Percentiles rank a stretch among this genome's conserved stretches.
phyloP scores from a whole-genome alignment of 2,113 vertebrate genomes.

The Aegypius monachus region DNA sequence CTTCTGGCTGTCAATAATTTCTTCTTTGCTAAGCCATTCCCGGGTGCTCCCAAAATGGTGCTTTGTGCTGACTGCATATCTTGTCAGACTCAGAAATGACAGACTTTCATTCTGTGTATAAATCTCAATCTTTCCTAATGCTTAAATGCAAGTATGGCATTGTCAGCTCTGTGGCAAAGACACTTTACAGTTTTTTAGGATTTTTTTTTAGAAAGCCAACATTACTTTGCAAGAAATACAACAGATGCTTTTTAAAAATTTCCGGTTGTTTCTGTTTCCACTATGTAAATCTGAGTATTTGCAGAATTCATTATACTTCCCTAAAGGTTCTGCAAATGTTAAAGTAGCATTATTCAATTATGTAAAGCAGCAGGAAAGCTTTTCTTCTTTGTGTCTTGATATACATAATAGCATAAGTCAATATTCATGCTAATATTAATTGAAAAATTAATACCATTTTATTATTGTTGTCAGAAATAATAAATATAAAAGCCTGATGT shows the following conservation, averaged over 20 bases:
- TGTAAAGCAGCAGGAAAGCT: slow-evolving; percentile 33
- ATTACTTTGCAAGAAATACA: not conserved
- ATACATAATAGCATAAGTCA: slow-evolving; percentile 24
- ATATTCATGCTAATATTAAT: slow-evolving; percentile 40
- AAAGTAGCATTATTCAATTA: slow-evolving; percentile 47
- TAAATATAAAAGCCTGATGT: not conserved
- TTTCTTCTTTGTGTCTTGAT: slow-evolving; percentile 10
- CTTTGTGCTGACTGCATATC: not conserved
- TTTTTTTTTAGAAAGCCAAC: not conserved
- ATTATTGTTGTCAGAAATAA: slow-evolving; percentile 9
- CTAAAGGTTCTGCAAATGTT: slow-evolving; percentile 34
- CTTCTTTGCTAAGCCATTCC: not conserved
- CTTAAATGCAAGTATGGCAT: not conserved
- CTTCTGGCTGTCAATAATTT: not conserved
- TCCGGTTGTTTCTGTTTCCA: not conserved
- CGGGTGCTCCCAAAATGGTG: not conserved
- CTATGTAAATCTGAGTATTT: slow-evolving; percentile 1
- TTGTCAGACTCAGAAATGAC: not conserved
- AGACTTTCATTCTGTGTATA: not conserved
- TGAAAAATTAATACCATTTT: slow-evolving; percentile 11
- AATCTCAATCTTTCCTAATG: not conserved
- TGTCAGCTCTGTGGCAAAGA: not conserved
- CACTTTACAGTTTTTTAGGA: not conserved
- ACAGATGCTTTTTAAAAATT: not conserved
- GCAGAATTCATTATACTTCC: slow-evolving; percentile 30